These are phyloP conservation scores for Anthophora plumipes DNA, from an alignment of 2,888 invertebrate species.

Conservation along the genomic window DNA sequence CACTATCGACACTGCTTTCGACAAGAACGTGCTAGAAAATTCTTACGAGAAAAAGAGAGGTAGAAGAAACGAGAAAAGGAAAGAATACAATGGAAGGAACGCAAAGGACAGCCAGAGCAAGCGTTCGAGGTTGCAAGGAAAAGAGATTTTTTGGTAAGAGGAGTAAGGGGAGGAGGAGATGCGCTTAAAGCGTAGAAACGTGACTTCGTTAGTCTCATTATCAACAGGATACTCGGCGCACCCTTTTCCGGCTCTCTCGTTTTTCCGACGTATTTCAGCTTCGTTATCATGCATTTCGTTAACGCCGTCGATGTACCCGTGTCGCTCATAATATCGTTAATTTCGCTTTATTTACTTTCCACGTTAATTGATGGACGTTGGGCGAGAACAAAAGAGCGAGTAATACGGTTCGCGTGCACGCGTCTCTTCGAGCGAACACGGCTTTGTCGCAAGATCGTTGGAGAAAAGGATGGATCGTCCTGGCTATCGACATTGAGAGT, in stretches of 20 bases:
- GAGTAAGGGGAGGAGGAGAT: not conserved
- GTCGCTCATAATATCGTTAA: conserved; percentile 40
- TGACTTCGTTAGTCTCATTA: conserved; percentile 42
- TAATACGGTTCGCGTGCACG: conserved; percentile 1
- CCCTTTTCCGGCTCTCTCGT: conserved; percentile 15
- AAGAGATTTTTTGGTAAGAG: not conserved
- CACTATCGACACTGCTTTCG: not conserved
- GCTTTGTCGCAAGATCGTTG: not conserved
- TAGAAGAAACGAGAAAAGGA: too few species aligned
- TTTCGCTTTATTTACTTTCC: conserved; percentile 32
- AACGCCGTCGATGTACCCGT: conserved; percentile 1
- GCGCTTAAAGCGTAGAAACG: conserved; percentile 16
- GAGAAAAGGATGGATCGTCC: not conserved
- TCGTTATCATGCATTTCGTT: conserved; percentile 27
- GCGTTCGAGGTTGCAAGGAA: not conserved
- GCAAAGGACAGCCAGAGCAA: not conserved
- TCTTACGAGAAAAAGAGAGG: not conserved
- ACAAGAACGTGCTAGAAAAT: not conserved
- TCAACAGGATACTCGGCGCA: conserved; percentile 24
- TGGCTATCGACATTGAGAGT: not conserved
- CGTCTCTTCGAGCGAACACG: not conserved
- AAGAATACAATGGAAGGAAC: too few species aligned
- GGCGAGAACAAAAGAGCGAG: conserved; percentile 35
- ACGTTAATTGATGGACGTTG: conserved; percentile 39
- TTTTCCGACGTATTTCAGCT: conserved; percentile 27